Base-by-base conservation (phyloP, 2,888 invertebrate genomes). In the Cerceris rybyensis region DNA sequence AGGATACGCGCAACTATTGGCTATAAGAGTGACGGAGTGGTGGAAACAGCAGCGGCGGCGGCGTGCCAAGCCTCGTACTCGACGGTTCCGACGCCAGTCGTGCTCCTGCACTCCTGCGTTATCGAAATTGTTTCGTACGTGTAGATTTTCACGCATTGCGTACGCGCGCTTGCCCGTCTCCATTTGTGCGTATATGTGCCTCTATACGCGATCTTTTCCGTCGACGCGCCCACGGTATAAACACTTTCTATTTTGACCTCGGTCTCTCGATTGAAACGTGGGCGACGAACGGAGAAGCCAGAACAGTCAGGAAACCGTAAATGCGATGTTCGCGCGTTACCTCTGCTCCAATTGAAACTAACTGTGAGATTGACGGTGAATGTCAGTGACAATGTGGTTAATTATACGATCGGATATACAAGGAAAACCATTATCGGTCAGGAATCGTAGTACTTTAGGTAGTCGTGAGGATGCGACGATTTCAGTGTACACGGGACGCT, bases 41-140 rank as follows among this genome's bases (percentile, higher is more conserved):
- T 52, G 75, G n/a, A 49, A 61, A 73, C 59, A 52, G 39, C 93
- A 96, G 84, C 96, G 90, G 67, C 96, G 96, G 77, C 94, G 94
- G 69, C 75, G 92, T 80, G 93, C 94, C 94, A 95, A 91, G 93
- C 94, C 83, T 93, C 79, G 82, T 79, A 80, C 77, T 81, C 77
- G 81, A 77, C 80, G 80, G 58, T 80, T 78, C 82, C 78, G 83
- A 81, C 86, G 83, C 88, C 89, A 90, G 91, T 91, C 87, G 88
- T 86, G 90, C 84, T 87, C 82, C 82, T 81, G 88, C 87, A 79
- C 76, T 86, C 75, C 73, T 72, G 83, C 80, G 87, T 75, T 78
- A 42, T 55, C 16, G 6, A 60, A 11, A 13, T 66, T 66, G 11
- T n/a, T 6, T n/a, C 42, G 8, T 17, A 28, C 74, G 59, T 42